These are phyloP conservation scores for Vireo griseus DNA, from an alignment of 2,797 vertebrate species.

Conservation along the genomic window DNA sequence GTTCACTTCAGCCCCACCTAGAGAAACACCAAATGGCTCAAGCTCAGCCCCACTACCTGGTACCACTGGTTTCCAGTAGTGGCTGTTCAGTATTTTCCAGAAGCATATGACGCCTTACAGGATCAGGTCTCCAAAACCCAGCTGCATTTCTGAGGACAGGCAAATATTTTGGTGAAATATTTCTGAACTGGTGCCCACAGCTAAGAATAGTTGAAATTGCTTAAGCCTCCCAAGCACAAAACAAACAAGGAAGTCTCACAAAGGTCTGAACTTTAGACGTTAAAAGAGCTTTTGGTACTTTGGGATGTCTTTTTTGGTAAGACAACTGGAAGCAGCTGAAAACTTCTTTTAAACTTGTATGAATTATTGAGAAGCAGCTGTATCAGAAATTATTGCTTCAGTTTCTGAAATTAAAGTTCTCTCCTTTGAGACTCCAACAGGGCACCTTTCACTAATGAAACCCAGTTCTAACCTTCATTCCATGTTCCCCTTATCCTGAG, in stretches of 20 bases:
- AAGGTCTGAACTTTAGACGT: background rate
- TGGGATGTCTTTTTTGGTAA: background rate
- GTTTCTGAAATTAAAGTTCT: background rate
- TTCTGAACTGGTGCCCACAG: background rate
- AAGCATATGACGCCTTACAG: background rate
- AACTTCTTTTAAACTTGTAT: background rate
- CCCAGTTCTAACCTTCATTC: background rate
- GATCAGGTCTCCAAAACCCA: background rate
- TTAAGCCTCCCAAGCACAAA: background rate
- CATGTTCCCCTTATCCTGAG: background rate
- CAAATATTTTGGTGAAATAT: background rate
- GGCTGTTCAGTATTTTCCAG: background rate
- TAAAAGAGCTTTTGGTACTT: background rate
- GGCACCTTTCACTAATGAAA: background rate
- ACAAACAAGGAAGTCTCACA: background rate
- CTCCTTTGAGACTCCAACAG: background rate
- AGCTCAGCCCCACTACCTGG: background rate
- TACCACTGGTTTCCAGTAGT: background rate
- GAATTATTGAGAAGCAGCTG: background rate
- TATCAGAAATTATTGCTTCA: background rate
- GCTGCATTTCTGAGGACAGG: background rate
- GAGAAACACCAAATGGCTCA: background rate
- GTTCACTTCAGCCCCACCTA: fast-evolving
- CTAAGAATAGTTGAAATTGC: background rate
- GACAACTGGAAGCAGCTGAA: background rate